Evolutionary conservation across 2,888 invertebrate genomes (phyloP).

Genomic region (Pristionchus japonicus): DNA sequence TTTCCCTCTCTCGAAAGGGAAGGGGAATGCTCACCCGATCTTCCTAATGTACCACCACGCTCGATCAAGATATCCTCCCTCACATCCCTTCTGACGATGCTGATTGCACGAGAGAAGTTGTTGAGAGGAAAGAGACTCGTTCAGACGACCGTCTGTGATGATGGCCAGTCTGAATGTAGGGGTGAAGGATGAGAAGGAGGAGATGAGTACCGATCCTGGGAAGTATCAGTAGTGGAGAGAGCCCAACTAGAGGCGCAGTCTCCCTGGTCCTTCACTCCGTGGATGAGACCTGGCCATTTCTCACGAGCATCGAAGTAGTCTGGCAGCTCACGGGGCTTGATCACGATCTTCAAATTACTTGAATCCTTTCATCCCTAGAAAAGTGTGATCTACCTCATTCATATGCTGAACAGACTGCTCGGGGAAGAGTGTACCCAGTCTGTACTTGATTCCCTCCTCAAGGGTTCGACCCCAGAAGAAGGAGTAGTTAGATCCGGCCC

Average conservation of each 20-base stretch:
- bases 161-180: constrained; percentile 80
- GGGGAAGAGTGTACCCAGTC: constrained; percentile 83
- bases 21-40: constrained; percentile 78
- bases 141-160: constrained; percentile 86
- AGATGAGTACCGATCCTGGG: constrained; percentile 59
- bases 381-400: constrained; percentile 74
- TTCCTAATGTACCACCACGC: constrained; percentile 91
- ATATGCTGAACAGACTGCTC: constrained; percentile 79
- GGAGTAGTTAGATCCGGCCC: constrained; percentile 87
- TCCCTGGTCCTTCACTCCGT: constrained; percentile 81
- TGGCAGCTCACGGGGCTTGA: constrained; percentile 79
- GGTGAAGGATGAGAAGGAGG: background rate
- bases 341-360: constrained; percentile 8
- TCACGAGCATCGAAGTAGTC: constrained; percentile 84
- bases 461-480: constrained; percentile 88
- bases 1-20: background rate
- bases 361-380: background rate
- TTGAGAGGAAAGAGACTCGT: constrained; percentile 85
- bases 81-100: constrained; percentile 85
- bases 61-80: constrained; percentile 89
- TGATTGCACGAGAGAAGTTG: constrained; percentile 89
- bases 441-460: constrained; percentile 85
- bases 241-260: constrained; percentile 91
- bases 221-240: constrained; percentile 83
- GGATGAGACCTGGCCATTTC: constrained; percentile 85